These are phyloP conservation scores for Girardia tigrina DNA, from an alignment of 2,888 invertebrate species.

Conservation along the genomic window DNA sequence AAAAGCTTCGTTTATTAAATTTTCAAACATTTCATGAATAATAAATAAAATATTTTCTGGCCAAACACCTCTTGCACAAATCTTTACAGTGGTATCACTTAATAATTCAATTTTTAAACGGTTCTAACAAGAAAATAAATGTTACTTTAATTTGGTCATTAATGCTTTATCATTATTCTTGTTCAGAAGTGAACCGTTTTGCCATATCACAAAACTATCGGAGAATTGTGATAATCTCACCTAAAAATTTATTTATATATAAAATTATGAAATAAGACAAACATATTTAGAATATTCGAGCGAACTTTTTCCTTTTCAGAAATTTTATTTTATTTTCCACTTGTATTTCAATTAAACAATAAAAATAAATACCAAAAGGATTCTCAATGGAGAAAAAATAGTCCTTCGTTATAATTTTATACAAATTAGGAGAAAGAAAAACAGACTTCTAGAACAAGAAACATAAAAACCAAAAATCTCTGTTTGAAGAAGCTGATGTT, in stretches of 20 bases:
- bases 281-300: too few species aligned
- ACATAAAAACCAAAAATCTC: too few species aligned
- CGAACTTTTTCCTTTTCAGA: too few species aligned
- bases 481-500: too few species aligned
- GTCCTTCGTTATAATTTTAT: too few species aligned
- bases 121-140: neutral
- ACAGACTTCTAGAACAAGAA: too few species aligned
- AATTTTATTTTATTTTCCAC: too few species aligned
- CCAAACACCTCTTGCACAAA: neutral
- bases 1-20: neutral
- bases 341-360: too few species aligned
- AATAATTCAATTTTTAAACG: neutral
- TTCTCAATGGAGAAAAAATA: too few species aligned
- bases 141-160: slow-evolving; percentile 5
- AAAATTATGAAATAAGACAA: neutral
- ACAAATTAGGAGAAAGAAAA: too few species aligned
- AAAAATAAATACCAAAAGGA: too few species aligned
- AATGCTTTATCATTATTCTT: slow-evolving; percentile 46
- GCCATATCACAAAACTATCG: slow-evolving; percentile 47
- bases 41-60: slow-evolving; percentile 12
- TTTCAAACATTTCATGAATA: slow-evolving; percentile 18
- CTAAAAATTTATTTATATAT: slow-evolving; percentile 38
- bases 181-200: slow-evolving; percentile 46
- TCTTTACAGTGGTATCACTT: neutral
- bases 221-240: slow-evolving; percentile 46